Conservation (phyloP, 2,797 vertebrate genomes). For the Crossoptilon crossoptilon region DNA sequence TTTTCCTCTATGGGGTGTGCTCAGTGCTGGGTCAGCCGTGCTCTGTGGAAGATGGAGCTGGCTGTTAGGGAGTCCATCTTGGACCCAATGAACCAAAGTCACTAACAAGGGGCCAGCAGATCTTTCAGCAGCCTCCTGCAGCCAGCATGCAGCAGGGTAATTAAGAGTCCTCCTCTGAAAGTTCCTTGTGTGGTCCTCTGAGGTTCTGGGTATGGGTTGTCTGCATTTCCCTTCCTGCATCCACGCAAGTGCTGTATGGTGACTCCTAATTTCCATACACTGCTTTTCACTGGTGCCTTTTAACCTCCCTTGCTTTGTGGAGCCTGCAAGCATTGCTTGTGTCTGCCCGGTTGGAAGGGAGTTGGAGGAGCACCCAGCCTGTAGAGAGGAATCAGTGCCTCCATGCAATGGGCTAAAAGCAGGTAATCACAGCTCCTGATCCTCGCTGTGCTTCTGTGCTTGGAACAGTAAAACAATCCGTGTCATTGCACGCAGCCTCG, state of each 20-base stretch:
- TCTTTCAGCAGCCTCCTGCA: neutral
- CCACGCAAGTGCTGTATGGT: neutral
- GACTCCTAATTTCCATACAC: rapidly evolving
- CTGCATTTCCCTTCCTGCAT: neutral
- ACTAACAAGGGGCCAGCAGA: neutral
- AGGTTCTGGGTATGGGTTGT: neutral
- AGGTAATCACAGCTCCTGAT: neutral
- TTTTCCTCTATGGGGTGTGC: neutral
- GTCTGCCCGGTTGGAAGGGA: neutral
- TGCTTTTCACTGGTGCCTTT: neutral
- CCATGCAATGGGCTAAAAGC: neutral
- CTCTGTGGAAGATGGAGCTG: neutral
- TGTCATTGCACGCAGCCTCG: neutral
- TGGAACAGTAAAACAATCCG: neutral
- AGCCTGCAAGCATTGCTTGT: neutral
- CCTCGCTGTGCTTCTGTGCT: neutral
- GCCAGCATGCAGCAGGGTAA: neutral
- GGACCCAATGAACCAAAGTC: neutral
- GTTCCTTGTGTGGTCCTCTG: neutral
- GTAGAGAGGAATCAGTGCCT: neutral
- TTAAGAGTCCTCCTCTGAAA: neutral
- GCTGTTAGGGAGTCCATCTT: neutral
- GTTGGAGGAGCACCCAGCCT: neutral
- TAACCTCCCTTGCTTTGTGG: neutral
- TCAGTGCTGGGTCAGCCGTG: neutral